Conservation (phyloP, 2,888 invertebrate species). For the Cynaeus angustus region DNA sequence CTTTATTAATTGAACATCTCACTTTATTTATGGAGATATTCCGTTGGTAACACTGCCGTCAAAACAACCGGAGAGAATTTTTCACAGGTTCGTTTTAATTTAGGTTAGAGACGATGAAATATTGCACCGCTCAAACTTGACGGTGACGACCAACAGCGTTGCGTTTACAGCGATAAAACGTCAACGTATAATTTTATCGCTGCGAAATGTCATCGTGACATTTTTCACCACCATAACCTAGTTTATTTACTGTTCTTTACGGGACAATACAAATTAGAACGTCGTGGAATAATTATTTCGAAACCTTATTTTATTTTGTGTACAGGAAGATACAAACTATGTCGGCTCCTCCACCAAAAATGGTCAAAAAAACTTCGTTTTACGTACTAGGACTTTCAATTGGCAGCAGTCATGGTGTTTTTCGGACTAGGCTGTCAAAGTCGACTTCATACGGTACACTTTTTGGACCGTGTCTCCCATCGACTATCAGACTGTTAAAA, state of each 20-base stretch:
- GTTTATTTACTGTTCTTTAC: background rate
- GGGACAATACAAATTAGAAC: constrained; percentile 8
- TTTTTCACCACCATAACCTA: constrained; percentile 12
- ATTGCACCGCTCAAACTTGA: background rate
- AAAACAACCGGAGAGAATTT: background rate
- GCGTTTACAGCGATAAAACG: constrained; percentile 1
- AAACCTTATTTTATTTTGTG: too few relatives aligned
- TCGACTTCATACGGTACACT: too few relatives aligned
- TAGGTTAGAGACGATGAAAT: constrained; percentile 5
- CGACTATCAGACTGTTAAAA: background rate
- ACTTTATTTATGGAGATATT: constrained; percentile 42
- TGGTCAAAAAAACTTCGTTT: too few relatives aligned
- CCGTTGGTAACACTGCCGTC: constrained; percentile 14
- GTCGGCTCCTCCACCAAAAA: too few relatives aligned
- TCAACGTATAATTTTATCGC: constrained; percentile 2
- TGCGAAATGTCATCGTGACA: constrained; percentile 4
- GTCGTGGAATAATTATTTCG: background rate
- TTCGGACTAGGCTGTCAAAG: too few relatives aligned
- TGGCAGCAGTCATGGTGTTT: too few relatives aligned
- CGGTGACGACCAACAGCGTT: background rate
- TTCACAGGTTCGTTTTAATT: background rate
- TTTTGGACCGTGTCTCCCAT: background rate
- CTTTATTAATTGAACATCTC: constrained; percentile 44
- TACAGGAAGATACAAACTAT: too few relatives aligned
- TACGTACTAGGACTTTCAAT: too few relatives aligned